A percentile compares a stretch with the other conserved stretches of the same genome.
phyloP scores from a whole-genome alignment of 2,113 vertebrate genomes.

The Lophius piscatorius region DNA sequence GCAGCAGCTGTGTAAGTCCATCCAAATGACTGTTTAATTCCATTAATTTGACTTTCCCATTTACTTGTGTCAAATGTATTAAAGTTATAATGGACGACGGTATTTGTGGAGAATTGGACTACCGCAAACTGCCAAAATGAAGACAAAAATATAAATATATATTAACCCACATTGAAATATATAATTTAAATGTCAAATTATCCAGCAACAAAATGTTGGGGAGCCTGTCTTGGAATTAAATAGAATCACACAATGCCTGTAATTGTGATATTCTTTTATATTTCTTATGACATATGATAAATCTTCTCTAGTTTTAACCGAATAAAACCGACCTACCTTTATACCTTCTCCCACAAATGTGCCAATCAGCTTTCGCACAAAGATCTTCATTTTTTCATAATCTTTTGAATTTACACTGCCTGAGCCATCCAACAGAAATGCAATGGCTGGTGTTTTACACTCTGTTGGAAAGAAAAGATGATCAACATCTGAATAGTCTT shows the following conservation, averaged over 20 bases:
- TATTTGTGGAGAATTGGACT: not conserved
- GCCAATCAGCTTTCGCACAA: slow-evolving; percentile 57
- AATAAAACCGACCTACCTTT: slow-evolving; percentile 35
- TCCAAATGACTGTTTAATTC: rapidly evolving
- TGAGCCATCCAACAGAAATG: slow-evolving; percentile 78
- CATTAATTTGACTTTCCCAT: not conserved
- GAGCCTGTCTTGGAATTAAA: no score
- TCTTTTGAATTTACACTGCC: rapidly evolving
- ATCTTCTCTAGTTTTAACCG: no score
- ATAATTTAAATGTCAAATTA: not conserved
- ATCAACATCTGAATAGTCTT: not conserved
- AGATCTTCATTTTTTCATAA: slow-evolving; percentile 55
- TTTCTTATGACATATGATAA: no score
- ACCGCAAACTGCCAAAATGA: slow-evolving; percentile 74
- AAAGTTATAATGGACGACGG: slow-evolving; percentile 26
- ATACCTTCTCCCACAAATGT: slow-evolving; percentile 29
- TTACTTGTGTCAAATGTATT: not conserved
- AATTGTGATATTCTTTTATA: no score
- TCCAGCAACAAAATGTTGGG: no score
- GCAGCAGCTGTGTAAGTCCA: slow-evolving; percentile 40
- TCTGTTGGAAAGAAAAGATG: slow-evolving; percentile 48
- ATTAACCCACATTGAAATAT: not conserved
- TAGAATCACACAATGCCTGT: no score
- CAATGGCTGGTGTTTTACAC: slow-evolving; percentile 69
- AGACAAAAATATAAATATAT: not conserved